phyloP scores from a whole-genome alignment of 2,888 invertebrate species.

The Ommatoiulus sabulosus region DNA sequence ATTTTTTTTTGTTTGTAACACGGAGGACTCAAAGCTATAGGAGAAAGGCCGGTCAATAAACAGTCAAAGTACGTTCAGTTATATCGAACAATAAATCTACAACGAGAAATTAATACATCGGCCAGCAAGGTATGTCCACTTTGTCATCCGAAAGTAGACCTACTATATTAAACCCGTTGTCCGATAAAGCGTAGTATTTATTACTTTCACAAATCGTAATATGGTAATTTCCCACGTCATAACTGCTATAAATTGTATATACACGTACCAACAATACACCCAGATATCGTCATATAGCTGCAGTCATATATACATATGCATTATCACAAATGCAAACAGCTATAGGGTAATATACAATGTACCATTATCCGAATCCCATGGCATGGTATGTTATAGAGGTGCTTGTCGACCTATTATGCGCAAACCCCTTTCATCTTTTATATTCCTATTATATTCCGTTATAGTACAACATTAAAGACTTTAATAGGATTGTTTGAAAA shows the following conservation, averaged over 20 bases:
- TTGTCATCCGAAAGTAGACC: neutral
- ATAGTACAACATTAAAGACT: too few species aligned
- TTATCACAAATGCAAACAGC: too few species aligned
- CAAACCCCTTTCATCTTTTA: too few species aligned
- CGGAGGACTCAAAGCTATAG: neutral
- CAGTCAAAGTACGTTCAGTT: neutral
- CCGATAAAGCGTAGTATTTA: constrained; percentile 27
- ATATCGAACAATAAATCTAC: neutral
- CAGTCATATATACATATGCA: too few species aligned
- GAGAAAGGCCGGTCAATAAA: neutral
- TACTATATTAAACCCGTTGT: neutral
- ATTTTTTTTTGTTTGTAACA: neutral
- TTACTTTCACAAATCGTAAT: constrained; percentile 25
- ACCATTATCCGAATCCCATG: too few species aligned
- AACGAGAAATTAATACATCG: neutral
- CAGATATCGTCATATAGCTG: too few species aligned
- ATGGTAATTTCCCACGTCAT: neutral
- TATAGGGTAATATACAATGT: too few species aligned
- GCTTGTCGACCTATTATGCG: too few species aligned
- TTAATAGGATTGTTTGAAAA: too few species aligned
- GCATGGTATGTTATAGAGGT: too few species aligned
- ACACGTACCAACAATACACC: too few species aligned
- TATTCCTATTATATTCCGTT: too few species aligned
- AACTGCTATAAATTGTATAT: neutral
- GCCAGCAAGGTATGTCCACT: neutral